A percentile compares a stretch with the other conserved stretches of the same genome.
phyloP scores from a whole-genome alignment of 2,888 invertebrate species.

The Fragum sueziense region DNA sequence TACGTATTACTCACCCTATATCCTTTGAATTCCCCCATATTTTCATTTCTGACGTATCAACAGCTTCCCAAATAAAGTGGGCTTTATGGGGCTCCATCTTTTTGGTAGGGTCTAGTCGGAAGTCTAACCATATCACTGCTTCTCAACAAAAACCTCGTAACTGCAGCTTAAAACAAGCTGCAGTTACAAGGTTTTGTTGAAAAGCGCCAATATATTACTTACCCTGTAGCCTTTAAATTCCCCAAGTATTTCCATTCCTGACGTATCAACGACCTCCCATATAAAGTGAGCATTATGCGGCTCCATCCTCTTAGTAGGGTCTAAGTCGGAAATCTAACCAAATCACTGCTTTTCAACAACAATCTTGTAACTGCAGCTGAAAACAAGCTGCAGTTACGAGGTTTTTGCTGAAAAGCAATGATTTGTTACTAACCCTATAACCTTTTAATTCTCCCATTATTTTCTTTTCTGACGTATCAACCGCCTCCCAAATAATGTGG shows the following conservation, averaged over 20 bases:
- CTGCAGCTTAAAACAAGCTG: too few species aligned
- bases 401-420: too few species aligned
- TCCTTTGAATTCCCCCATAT: constrained; percentile 74
- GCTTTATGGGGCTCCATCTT: constrained; percentile 70
- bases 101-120: constrained; percentile 65
- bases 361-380: too few species aligned
- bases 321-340: constrained; percentile 63
- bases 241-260: constrained; percentile 70
- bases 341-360: too few species aligned
- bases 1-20: constrained; percentile 74
- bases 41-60: constrained; percentile 69
- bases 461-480: constrained; percentile 69
- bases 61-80: constrained; percentile 78
- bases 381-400: too few species aligned
- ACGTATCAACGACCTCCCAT: constrained; percentile 76
- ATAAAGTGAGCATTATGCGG: constrained; percentile 75
- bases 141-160: too few species aligned
- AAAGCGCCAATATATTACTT: too few species aligned
- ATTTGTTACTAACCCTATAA: constrained; percentile 75
- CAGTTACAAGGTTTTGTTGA: too few species aligned
- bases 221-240: too few species aligned
- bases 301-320: constrained; percentile 67
- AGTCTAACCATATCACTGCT: constrained; percentile 73
- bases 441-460: constrained; percentile 74
- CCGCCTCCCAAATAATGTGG: constrained; percentile 78